A percentile compares a stretch with the other conserved stretches of the same genome.
These are phyloP conservation scores for Actias luna DNA, from an alignment of 2,888 invertebrate genomes.

Conservation along the genomic window DNA sequence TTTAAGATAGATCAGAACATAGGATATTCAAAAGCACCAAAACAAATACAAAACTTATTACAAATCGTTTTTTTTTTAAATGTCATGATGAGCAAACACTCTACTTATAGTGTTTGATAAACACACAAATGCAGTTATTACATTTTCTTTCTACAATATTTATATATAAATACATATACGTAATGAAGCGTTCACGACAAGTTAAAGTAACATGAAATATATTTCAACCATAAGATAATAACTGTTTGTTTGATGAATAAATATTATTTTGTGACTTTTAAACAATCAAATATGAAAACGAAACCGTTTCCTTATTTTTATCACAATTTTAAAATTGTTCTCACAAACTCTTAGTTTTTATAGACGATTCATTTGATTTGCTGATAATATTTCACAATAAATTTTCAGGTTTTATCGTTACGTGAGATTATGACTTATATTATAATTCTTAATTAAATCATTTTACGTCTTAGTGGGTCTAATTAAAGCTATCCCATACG, in stretches of 20 bases:
- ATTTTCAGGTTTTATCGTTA: neutral
- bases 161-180: neutral
- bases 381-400: neutral
- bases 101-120: neutral
- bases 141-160: neutral
- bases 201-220: neutral
- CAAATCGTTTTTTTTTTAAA: too few species aligned
- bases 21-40: neutral
- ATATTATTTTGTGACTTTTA: neutral
- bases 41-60: neutral
- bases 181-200: neutral
- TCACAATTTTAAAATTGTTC: neutral
- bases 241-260: neutral
- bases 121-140: constrained; percentile 3
- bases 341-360: neutral
- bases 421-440: constrained; percentile 28
- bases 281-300: neutral
- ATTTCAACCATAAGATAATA: neutral
- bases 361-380: neutral
- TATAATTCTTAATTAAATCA: constrained; percentile 47
- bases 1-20: neutral
- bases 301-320: neutral
- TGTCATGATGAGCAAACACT: neutral
- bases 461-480: constrained; percentile 63
- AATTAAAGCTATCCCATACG: constrained; percentile 82